Percentiles rank a stretch among this genome's conserved stretches.
Conservation (phyloP, 2,888 invertebrate species). For the Drosophila ezoana region DNA sequence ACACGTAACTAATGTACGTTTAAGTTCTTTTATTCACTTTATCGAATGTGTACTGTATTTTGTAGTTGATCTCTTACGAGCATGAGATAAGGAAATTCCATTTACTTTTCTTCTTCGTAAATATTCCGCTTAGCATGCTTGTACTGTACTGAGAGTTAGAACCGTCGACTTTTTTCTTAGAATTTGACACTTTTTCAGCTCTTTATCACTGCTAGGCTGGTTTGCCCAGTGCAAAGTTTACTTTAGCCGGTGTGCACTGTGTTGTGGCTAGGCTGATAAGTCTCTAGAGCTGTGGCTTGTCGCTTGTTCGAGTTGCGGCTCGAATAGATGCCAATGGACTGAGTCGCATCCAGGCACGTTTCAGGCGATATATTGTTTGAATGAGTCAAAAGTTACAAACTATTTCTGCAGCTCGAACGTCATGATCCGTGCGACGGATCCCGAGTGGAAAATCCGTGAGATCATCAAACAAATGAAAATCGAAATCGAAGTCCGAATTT, state of each 20-base stretch:
- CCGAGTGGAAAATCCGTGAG: not conserved
- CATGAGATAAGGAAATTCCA: too few relatives aligned
- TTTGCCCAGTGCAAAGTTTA: not conserved
- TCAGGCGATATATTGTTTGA: not conserved
- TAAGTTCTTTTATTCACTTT: too few relatives aligned
- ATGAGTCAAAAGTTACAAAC: conserved; percentile 26
- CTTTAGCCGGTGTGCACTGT: not conserved
- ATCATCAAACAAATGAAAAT: conserved; percentile 13
- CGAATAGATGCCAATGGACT: conserved; percentile 21
- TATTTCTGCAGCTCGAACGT: not conserved
- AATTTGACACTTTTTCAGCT: too few relatives aligned
- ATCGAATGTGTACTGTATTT: too few relatives aligned
- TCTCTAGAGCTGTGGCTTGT: not conserved
- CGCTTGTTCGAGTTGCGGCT: conserved; percentile 12
- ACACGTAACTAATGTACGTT: too few relatives aligned
- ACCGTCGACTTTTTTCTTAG: too few relatives aligned
- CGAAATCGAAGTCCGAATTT: conserved; percentile 15
- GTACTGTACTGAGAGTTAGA: too few relatives aligned
- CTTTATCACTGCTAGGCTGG: too few relatives aligned
- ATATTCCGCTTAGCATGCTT: too few relatives aligned
- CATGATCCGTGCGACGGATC: not conserved
- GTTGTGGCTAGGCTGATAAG: not conserved
- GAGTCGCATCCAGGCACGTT: conserved; percentile 44
- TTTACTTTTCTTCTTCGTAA: too few relatives aligned
- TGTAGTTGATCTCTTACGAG: too few relatives aligned